These are phyloP conservation scores for Platysteira castanea DNA, from an alignment of 2,113 vertebrate genomes.

Conservation along the genomic window DNA sequence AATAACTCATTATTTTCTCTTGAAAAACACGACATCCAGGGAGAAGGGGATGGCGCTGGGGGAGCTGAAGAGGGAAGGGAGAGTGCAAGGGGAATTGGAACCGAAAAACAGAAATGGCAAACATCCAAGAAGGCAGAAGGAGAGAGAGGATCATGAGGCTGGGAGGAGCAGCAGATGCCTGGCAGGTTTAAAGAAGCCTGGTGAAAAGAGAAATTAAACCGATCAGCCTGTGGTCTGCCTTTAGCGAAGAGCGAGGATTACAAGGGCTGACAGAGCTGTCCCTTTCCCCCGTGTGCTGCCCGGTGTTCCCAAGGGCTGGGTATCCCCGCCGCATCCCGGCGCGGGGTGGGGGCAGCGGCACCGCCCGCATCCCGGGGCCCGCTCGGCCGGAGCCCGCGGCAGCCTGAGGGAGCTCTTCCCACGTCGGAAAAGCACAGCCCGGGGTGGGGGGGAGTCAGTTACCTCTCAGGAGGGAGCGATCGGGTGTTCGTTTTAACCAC, in stretches of 20 bases:
- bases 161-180: background rate
- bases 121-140: background rate
- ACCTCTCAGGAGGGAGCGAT: background rate
- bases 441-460: fast-evolving
- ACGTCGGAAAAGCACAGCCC: background rate
- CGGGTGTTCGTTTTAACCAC: fast-evolving
- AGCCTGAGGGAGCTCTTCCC: background rate
- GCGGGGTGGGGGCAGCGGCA: background rate
- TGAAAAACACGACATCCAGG: background rate
- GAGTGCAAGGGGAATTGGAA: background rate
- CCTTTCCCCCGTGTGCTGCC: background rate
- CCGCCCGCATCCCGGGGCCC: too few relatives aligned
- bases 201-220: background rate
- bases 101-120: background rate
- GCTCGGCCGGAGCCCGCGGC: background rate
- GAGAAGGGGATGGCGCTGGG: background rate
- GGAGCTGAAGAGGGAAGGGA: background rate
- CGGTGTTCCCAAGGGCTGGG: background rate
- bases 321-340: background rate
- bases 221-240: background rate
- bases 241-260: background rate
- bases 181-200: background rate
- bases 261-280: background rate
- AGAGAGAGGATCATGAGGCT: background rate
- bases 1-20: background rate